Evolutionary conservation across 2,888 invertebrate species (phyloP), one percentile per base, ranked within the genome.

Genomic region (Stomorhina lunata): DNA sequence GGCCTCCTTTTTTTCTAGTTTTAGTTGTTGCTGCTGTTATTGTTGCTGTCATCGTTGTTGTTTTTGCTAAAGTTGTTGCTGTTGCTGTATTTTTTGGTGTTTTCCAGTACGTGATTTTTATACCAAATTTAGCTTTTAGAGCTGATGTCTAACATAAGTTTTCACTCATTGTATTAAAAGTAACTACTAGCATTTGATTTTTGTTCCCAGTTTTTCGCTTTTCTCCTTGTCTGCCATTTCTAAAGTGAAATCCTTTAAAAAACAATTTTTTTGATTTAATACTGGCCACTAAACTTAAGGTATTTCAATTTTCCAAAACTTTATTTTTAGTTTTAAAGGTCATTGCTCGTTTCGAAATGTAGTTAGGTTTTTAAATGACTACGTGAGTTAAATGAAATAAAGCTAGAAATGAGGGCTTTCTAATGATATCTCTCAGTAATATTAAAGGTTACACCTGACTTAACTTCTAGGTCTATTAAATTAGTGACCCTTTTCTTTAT

Each of bases 81-180:
- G 61, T 17, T 63, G 48, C 22, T 48, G 63, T 63, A 59, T 79
- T 82, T n/a, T n/a, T 75, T 79, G 79, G 80, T 80, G 77, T 80
- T 75, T 78, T 69, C 57, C 65, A 69, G 69, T 80, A 80, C 80
- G 77, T 80, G 77, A 78, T 66, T 82, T 79, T 65, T 65, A 79
- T 82, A 75, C 69, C 43, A 65, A 83, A 63, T 73, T 76, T 48
- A 66, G 37, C 48, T 78, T 68, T 57, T 71, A 40, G 63, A 77
- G 37, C 43, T 77, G 69, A 73, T 53, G 57, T 73, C 68, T 77
- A 73, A 59, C 68, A 63, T 50, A 77, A 40, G 66, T 68, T 77
- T 76, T 40, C 10, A n/a, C 68, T 57, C 59, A 55, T 69, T 48
- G 45, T 32, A 29, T 75, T 61, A 72, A 72, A 63, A 69, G 32